Evolutionary conservation across 2,113 vertebrate genomes (phyloP), one percentile per base, ranked within the genome.

Genomic region (Scomber scombrus): DNA sequence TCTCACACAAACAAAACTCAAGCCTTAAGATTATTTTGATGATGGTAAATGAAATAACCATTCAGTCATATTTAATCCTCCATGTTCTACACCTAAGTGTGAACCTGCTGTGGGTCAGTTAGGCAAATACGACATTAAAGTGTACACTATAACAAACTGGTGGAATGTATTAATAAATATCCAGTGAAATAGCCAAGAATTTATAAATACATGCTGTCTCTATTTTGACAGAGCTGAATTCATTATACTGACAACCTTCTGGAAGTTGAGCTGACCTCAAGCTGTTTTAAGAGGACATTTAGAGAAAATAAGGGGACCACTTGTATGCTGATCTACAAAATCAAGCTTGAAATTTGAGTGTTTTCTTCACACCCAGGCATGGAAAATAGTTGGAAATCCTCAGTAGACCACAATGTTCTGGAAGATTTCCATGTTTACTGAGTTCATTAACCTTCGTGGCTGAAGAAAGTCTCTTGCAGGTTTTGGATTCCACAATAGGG

Each of bases 401-500:
- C 49, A 0, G 15, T 49, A 19, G 56, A 12, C 26, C 40, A 52
- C 45, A 78, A 57, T 58, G 72, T 85, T 85, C 84, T 76, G 58
- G 61, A 67, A 77, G 84, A 89, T 82, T 85, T 85, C 81, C 77
- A 63, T 82, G 72, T 91, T 91, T 84, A 66, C 80, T 67, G 71
- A 84, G 15, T 68, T 85, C 80, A 84, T 87, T 90, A 75, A 78
- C 82, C 75, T 81, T 72, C 56, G 19, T 56, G 71, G 50, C 61
- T 67, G 8, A 65, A 69, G n/a, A 50, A 80, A 40, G 34, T 87
- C 76, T 72, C 84, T 57, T 49, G 71, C 70, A 70, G 69, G 49
- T 66, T 73, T 23, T n/a, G 65, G 65, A 85, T 88, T 90, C 52
- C 76, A 86, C 58, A 64, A 52, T 61, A 10, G 16, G 34, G 47